Conservation (phyloP, 2,888 invertebrate genomes). For the Drosophila cognata region DNA sequence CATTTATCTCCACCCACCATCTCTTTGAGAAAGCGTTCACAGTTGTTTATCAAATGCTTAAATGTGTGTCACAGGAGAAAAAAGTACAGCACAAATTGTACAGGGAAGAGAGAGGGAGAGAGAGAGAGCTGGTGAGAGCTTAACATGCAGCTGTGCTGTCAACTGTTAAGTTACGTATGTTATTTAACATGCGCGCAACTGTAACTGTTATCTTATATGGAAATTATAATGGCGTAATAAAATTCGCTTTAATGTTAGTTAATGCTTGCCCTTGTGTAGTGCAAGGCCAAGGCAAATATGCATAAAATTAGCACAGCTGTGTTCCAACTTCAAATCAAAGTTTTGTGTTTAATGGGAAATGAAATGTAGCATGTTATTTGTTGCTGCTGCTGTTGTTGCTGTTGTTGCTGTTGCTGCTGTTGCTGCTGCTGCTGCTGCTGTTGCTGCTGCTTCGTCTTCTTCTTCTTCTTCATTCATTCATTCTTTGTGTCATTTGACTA, state of each 20-base stretch:
- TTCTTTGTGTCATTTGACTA: constrained; percentile 26
- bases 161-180: not conserved
- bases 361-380: constrained; percentile 37
- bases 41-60: not conserved
- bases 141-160: not conserved
- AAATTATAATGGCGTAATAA: not conserved
- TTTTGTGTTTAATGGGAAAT: constrained; percentile 30
- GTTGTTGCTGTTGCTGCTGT: constrained; percentile 18
- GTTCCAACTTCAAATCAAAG: constrained; percentile 10
- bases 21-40: not conserved
- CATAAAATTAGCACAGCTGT: constrained; percentile 19
- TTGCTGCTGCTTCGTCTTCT: constrained; percentile 9
- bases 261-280: constrained; percentile 29
- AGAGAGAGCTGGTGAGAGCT: not conserved
- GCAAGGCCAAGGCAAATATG: constrained; percentile 19
- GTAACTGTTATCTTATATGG: not conserved
- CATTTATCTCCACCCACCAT: constrained; percentile 3
- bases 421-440: not conserved
- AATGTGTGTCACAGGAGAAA: not conserved
- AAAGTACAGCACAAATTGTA: not conserved
- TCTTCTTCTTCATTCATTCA: not conserved
- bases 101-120: not conserved
- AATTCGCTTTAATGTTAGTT: not conserved
- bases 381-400: constrained; percentile 13
- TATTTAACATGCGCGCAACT: not conserved